Percentiles rank a stretch among this genome's conserved stretches.
phyloP scores from a whole-genome alignment of 35 echinoderm and acorn worm genomes.

The Hemicentrotus pulcherrimus region DNA sequence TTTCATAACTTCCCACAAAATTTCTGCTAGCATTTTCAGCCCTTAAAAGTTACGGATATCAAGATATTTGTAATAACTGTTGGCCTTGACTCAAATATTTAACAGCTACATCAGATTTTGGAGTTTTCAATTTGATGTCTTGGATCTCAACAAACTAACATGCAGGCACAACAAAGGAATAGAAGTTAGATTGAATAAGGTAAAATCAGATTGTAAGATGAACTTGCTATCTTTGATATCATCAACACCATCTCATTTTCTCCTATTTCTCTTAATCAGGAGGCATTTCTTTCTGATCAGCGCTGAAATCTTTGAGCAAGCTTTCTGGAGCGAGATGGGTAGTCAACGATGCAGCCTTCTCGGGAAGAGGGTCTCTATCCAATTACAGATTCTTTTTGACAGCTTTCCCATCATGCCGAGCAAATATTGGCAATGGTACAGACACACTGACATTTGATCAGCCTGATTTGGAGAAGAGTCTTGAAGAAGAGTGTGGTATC shows the following conservation, averaged over 20 bases:
- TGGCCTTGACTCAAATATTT: not conserved
- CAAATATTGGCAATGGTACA: slow-evolving; percentile 23
- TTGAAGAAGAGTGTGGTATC: slow-evolving; percentile 3
- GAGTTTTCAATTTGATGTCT: not conserved
- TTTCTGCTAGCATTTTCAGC: not conserved
- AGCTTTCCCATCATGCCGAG: not conserved
- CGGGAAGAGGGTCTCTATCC: not conserved
- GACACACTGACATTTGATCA: slow-evolving; percentile 7
- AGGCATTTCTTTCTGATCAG: slow-evolving; percentile 4
- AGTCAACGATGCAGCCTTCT: not conserved
- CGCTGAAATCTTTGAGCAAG: not conserved
- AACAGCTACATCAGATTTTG: not conserved
- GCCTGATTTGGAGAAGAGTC: not conserved
- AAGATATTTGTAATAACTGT: not conserved
- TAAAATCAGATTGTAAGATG: not conserved
- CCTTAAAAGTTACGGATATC: too few relatives aligned
- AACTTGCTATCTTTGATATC: not conserved
- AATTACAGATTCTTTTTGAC: slow-evolving; percentile 46
- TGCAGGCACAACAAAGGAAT: not conserved
- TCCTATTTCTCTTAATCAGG: not conserved
- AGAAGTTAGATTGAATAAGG: not conserved
- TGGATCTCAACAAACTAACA: not conserved
- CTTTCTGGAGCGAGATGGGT: not conserved
- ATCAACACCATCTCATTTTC: not conserved
- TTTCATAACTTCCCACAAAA: not conserved